Evolutionary conservation across 2,888 invertebrate species (phyloP), one percentile per base, ranked within the genome.

Genomic region (Xylophagus ater): DNA sequence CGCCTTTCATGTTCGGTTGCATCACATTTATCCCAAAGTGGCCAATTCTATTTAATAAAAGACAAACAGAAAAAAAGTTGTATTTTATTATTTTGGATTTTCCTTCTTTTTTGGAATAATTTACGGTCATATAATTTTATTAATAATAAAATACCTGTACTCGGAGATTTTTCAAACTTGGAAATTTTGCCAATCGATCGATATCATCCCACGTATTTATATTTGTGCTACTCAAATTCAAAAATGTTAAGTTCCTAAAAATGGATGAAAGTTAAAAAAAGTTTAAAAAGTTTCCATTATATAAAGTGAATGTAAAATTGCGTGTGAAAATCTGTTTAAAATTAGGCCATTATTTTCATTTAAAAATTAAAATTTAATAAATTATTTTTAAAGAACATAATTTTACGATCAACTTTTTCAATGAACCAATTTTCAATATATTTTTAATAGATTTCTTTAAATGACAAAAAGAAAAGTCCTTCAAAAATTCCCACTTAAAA

Each of bases 1-100:
- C 93, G 71, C 40, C 92, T 70, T 64, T 90, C 87, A 64, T 92
- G 86, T 59, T 89, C 87, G 10, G 87, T 88, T 46, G 84, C 83
- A 59, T 86, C 86, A 56, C 82, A 74, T 33, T 75, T 72, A 49
- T 79, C 79, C 80, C 81, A 81, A 40, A 81, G 60, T 3, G 80
- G 78, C 73, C 80, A 81, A 35, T 79, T 65, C 49, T 59, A 53
- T 7, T n/a, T n/a, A n/a, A n/a, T n/a, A n/a, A n/a, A n/a, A n/a
- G n/a, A n/a, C n/a, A n/a, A 41, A 25, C 10, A 36, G 15, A 37
- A 36, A 32, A 31, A 23, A 42, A 17, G 13, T 36, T 34, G 20
- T n/a, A 33, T 34, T 14, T 13, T 29, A 17, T 32, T 32, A 8
- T 23, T 8, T 7, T 23, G 23, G 13, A 9, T 6, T 12, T 26